Evolutionary conservation across 1,140 invertebrate species (phyloP).

Genomic region (Cyphomyrmex costatus): DNA sequence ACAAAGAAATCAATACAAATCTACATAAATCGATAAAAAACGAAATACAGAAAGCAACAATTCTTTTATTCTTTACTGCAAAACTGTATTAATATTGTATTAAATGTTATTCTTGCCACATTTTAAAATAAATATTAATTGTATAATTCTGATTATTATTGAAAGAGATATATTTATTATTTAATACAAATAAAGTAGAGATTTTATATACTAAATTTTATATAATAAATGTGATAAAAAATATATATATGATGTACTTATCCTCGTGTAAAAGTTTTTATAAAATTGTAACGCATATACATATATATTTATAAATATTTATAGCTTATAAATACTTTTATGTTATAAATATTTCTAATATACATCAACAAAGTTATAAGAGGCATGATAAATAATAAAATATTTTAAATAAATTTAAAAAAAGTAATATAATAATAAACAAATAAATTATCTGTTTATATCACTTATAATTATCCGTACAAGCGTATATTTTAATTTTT

Average conservation of each 20-base stretch:
- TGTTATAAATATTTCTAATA: background rate
- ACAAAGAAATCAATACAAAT: background rate
- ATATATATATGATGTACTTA: background rate
- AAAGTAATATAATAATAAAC: background rate
- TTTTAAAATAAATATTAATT: slow-evolving; percentile 1
- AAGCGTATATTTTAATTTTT: background rate
- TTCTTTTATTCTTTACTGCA: background rate
- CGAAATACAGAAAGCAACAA: background rate
- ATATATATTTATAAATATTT: background rate
- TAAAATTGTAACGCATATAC: background rate
- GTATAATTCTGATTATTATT: background rate
- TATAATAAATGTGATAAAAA: background rate
- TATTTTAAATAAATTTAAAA: background rate
- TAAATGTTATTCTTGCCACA: background rate
- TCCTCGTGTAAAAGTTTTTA: background rate
- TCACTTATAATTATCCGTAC: background rate
- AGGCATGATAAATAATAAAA: slow-evolving; percentile 12
- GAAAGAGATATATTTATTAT: slow-evolving; percentile 8
- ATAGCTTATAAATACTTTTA: background rate
- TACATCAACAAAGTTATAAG: background rate
- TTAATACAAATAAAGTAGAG: background rate
- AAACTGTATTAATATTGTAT: slow-evolving; percentile 11
- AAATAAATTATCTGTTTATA: background rate
- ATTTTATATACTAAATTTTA: background rate
- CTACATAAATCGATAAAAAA: background rate